phyloP scores from a whole-genome alignment of 2,888 invertebrate species.

The Spisula solida region DNA sequence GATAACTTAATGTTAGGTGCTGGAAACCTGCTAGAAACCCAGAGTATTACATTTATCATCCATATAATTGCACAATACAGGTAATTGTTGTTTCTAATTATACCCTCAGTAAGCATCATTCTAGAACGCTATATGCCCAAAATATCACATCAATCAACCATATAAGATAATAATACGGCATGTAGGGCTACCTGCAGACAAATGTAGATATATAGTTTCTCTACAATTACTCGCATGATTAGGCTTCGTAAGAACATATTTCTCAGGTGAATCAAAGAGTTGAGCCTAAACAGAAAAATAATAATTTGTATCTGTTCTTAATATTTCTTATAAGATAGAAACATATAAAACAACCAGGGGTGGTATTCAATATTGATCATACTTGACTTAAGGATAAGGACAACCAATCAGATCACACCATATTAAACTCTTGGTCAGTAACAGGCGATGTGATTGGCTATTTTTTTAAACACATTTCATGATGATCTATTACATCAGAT shows the following conservation, averaged over 20 bases:
- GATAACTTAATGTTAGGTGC: background rate
- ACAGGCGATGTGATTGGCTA: too few species aligned
- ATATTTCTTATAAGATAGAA: background rate
- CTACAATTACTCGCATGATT: conserved; percentile 43
- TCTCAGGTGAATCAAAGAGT: conserved; percentile 37
- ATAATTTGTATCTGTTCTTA: conserved; percentile 62
- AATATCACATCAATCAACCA: background rate
- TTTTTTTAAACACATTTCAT: too few species aligned
- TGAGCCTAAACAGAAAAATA: background rate
- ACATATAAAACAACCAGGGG: background rate
- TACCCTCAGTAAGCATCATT: background rate
- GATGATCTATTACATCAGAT: too few species aligned
- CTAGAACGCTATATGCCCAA: background rate
- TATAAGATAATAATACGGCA: conserved; percentile 1
- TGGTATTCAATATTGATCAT: too few species aligned
- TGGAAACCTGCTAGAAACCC: background rate
- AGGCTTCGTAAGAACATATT: conserved; percentile 28
- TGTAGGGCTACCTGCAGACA: conserved; percentile 9
- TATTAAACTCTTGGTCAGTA: too few species aligned
- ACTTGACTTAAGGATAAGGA: too few species aligned
- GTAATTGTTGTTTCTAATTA: conserved; percentile 11
- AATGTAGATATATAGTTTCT: background rate
- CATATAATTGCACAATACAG: background rate
- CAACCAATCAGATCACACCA: too few species aligned
- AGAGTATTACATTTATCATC: background rate